Evolutionary conservation across 2,888 invertebrate genomes (phyloP), one percentile per base, ranked within the genome.

Genomic region (Ametastegia equiseti): DNA sequence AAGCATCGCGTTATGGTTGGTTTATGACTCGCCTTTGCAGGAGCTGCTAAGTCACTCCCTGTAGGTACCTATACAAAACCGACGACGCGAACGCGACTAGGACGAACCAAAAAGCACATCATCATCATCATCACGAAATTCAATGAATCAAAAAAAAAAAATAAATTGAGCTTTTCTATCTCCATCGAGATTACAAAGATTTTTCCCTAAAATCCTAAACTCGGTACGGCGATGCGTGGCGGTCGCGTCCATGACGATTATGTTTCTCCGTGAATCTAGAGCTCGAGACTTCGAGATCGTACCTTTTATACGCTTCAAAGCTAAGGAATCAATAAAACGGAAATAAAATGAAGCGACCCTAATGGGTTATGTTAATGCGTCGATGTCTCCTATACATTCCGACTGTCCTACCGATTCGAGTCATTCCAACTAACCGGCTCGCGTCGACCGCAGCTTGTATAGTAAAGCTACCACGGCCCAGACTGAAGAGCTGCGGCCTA

Each of bases 1-100:
- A 88, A 88, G 87, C 89, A 88, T 88, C 86, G 86, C 86, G 84
- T 81, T 82, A 83, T 85, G 86, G 86, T 87, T 86, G 84, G 85
- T 85, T 84, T 85, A 86, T 84, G 87, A 78, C 71, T 71, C 45
- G 1, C 6, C 27, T 30, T n/a, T 23, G 4, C 71, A 15, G 75
- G 54, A 33, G 54, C 36, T 75, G 39, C 54, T 54, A n/a, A 50
- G 50, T 33, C 23, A 4, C 75, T 33, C 11, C 39, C 67, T 19
- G 7, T 23, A 13, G 57, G 15, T 15, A 9, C 57, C 19, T 57
- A 5, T 19, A 30, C 60, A 60, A 7, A 47, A 71, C 30, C 71
- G 30, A 45, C 71, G 30, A 33, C 45, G 71, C 54, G 19, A 36
- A 50, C 75, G 54, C 54, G 23, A 15, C 50, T 15, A 57, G 30